Base-by-base conservation (phyloP, 2,888 invertebrate species). In the Neoitamus cyanurus region DNA sequence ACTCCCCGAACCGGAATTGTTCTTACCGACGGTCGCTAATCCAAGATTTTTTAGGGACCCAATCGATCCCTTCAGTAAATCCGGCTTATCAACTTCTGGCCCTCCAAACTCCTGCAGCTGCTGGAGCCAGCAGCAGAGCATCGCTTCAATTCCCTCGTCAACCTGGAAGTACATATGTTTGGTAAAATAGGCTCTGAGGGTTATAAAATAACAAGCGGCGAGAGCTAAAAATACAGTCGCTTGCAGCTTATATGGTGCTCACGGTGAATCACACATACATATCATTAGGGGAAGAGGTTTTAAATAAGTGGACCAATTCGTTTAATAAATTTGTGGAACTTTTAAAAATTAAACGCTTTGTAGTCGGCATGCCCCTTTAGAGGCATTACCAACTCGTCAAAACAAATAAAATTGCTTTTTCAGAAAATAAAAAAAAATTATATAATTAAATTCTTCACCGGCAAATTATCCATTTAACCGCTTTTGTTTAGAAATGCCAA, bases 41-140 rank as follows among this genome's bases (percentile, higher is more conserved):
- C 88, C 93, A 88, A 90, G 92, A 91, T 88, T 93, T 91, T 92
- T 94, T 88, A 93, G 91, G 0, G 94, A 95, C 15, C 94, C 94
- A 58, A 94, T 93, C 20, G 95, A 95, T 4, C 95, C 95, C 90
- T 96, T 96, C 34, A 97, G 93, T 83, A 97, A 92, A 91, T 97
- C 97, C 0, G 97, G 96, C 88, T 96, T 96, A 88, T 97, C 97
- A 72, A 95, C 94, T 91, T 96, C 96, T 1, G 96, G 95, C 0
- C 95, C 96, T 15, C 96, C 96, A 88, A 96, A 95, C 90, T 96
- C 96, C 90, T 96, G 96, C 86, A 96, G 92, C 89, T 96, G 96
- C 89, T 96, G 96, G 86, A 96, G 91, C 96, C 96, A 96, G 89
- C 96, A 96, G 88, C 96, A 95, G 20, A 96, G 92, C 96, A 96